Evolutionary conservation across 2,113 vertebrate species (phyloP).

Genomic region (Sebastes schlegelii): DNA sequence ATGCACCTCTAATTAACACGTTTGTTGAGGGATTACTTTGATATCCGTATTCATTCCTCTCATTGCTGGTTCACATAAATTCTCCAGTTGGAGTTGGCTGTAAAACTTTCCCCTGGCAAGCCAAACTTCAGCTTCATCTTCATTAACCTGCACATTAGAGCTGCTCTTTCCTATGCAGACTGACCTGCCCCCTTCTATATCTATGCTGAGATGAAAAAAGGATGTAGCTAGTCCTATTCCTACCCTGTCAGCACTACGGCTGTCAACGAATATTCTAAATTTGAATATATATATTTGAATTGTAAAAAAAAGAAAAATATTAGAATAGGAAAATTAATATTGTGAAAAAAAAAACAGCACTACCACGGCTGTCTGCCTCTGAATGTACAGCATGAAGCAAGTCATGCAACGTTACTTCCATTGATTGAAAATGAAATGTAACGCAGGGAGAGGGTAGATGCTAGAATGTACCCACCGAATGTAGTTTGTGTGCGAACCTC

Average conservation of each 20-base stretch:
- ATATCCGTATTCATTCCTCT: background rate
- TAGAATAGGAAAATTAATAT: no score
- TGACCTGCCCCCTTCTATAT: background rate
- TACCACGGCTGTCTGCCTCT: no score
- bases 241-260: slow-evolving; percentile 6
- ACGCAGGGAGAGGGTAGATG: no score
- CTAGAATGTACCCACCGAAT: no score
- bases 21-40: background rate
- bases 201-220: slow-evolving; percentile 14
- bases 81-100: slow-evolving; percentile 5
- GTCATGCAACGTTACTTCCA: no score
- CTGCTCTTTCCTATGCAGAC: background rate
- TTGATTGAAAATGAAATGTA: no score
- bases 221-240: background rate
- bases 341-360: no score
- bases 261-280: no score
- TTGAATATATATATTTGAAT: no score
- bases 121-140: slow-evolving; percentile 6
- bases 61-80: background rate
- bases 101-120: slow-evolving; percentile 13
- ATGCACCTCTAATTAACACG: background rate
- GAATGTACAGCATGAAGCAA: no score
- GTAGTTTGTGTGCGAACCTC: no score
- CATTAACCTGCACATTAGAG: slow-evolving; percentile 26
- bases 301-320: no score